These are phyloP conservation scores for Tribolium freemani DNA, from an alignment of 2,888 invertebrate genomes.

Conservation along the genomic window DNA sequence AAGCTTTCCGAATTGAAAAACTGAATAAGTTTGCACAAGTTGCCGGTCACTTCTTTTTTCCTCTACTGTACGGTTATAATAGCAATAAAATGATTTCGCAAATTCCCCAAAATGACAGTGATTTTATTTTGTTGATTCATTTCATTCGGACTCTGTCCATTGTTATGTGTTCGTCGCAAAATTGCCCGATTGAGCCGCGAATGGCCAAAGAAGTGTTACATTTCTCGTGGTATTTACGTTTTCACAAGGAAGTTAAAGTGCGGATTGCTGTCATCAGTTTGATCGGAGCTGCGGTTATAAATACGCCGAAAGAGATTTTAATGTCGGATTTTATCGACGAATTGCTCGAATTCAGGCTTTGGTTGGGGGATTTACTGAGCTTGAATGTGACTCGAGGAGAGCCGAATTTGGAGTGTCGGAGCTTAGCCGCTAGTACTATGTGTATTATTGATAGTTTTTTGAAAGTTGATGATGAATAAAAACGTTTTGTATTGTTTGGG, in stretches of 20 bases:
- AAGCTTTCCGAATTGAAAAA: constrained; percentile 57
- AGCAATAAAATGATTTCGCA: constrained; percentile 71
- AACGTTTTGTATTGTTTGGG: not conserved
- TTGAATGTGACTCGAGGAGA: constrained; percentile 75
- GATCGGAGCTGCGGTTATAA: constrained; percentile 76
- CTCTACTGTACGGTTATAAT: constrained; percentile 79
- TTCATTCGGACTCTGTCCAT: constrained; percentile 79
- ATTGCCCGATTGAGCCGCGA: constrained; percentile 74
- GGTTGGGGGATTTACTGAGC: constrained; percentile 75
- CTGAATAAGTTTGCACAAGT: constrained; percentile 81
- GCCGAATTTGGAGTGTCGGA: constrained; percentile 75
- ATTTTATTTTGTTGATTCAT: constrained; percentile 77
- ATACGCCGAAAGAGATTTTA: constrained; percentile 73
- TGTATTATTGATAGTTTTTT: constrained; percentile 71
- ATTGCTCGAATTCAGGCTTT: constrained; percentile 76
- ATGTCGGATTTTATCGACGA: constrained; percentile 74
- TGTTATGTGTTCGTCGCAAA: constrained; percentile 77
- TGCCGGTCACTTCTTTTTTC: constrained; percentile 88
- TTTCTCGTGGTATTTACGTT: constrained; percentile 77
- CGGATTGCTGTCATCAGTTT: constrained; percentile 77
- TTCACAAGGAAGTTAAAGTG: constrained; percentile 77
- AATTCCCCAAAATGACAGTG: constrained; percentile 74
- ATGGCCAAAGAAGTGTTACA: constrained; percentile 81
- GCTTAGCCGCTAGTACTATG: constrained; percentile 75
- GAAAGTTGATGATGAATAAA: constrained; percentile 55